Base-by-base conservation (phyloP, 1,140 invertebrate genomes). In the Hypsibius dujardini region DNA sequence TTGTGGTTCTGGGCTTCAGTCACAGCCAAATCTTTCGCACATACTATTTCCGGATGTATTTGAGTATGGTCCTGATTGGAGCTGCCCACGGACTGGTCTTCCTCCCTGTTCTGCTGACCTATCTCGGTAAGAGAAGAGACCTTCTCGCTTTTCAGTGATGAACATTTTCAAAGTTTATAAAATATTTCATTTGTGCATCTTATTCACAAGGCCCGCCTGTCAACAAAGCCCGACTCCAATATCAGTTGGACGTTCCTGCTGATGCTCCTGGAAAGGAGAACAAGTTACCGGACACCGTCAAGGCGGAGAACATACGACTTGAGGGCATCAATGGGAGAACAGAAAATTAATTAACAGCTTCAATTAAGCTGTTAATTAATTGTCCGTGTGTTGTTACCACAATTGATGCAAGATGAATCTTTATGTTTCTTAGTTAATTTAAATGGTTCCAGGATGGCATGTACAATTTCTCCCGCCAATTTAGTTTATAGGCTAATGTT, bases 21-120 rank as follows among this genome's bases (percentile, higher is more conserved):
- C 88, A 92, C 74, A 93, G 91, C 1, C 92, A 96, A 83, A 86
- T 96, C 40, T 95, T 96, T 76, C 84, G 90, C 80, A 84, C 96
- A 60, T 96, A 92, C 76, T 96, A 95, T 78, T 96, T 96, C 79
- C 86, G 92, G 76, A 95, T 95, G 93, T 93, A 94, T 76, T 81
- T 95, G 69, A 87, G 87, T 71, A 91, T 96, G 72, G 90, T 95
- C 1, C 74, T 94, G 42, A 85, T 94, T 75, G 92, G 93, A 14
- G 90, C 91, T 0, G 77, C 87, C 0, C 91, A 95, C 77, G 92
- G 92, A 1, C 83, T 96, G 70, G 84, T 96, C 75, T 89, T 95
- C 76, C 81, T 95, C 75, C 92, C 92, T 0, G 89, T 93, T 0
- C 76, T 95, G 15, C 85, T 98, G 70, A 94, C 90, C 82, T 94